phyloP scores from a whole-genome alignment of 2,113 vertebrate species.

The Pristiophorus japonicus region DNA sequence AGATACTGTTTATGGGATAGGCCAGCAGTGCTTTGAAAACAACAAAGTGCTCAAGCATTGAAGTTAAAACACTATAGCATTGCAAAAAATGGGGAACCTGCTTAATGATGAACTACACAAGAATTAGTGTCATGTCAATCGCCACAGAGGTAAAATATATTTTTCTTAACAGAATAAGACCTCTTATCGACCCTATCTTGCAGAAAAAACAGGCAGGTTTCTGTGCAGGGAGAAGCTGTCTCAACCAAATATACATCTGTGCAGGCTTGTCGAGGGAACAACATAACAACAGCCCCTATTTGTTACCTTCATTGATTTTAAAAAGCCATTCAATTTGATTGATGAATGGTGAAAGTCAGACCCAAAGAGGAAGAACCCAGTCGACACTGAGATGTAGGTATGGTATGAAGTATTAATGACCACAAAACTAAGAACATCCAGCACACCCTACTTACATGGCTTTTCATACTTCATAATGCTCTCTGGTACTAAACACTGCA shows the following conservation, averaged over 20 bases:
- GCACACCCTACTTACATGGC: background rate
- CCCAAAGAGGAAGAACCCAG: slow-evolving; percentile 20
- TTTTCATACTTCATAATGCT: slow-evolving; percentile 24
- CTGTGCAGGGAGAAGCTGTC: slow-evolving; percentile 11
- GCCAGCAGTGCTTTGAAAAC: background rate
- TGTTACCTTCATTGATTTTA: slow-evolving; percentile 33
- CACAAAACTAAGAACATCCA: slow-evolving; percentile 15
- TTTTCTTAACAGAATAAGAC: slow-evolving; percentile 32
- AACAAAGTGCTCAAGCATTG: background rate
- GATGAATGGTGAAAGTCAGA: slow-evolving; percentile 34
- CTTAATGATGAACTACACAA: background rate
- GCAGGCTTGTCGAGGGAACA: slow-evolving; percentile 8
- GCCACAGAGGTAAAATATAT: background rate
- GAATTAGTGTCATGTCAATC: slow-evolving; percentile 18
- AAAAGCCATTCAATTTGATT: slow-evolving; percentile 32
- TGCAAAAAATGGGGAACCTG: background rate
- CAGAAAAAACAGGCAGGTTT: slow-evolving; percentile 25
- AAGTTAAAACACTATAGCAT: background rate
- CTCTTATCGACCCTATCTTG: slow-evolving; percentile 20
- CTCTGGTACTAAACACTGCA: too few species aligned
- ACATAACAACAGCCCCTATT: slow-evolving; percentile 24
- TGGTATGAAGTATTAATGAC: slow-evolving; percentile 13
- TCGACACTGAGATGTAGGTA: slow-evolving; percentile 1
- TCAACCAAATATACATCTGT: slow-evolving; percentile 29
- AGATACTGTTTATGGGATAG: background rate